Conservation (phyloP, 1,140 invertebrate species). For the Hestina assimilis region DNA sequence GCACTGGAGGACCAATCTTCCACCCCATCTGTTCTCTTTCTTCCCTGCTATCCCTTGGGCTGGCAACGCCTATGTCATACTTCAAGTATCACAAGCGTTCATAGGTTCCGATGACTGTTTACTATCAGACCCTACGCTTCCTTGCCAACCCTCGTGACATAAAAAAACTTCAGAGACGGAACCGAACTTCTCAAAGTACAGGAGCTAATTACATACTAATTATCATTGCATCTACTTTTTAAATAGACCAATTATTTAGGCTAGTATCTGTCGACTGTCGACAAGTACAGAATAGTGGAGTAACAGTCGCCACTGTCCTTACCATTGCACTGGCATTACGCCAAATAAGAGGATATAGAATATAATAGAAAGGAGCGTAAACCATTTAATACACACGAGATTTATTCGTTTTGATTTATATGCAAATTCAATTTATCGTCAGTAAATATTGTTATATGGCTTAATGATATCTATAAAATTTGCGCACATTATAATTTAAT, state of each 20-base stretch:
- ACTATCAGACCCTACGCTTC: no score
- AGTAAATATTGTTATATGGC: constrained; percentile 4
- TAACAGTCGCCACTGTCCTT: neutral
- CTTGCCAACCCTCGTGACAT: no score
- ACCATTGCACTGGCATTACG: neutral
- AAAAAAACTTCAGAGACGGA: no score
- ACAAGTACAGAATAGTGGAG: neutral
- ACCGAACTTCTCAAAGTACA: no score
- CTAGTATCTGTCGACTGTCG: neutral
- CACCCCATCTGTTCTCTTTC: no score
- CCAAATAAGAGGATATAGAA: constrained; percentile 5
- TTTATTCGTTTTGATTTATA: constrained; percentile 3
- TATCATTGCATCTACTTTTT: no score
- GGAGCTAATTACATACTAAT: no score
- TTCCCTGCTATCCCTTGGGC: no score
- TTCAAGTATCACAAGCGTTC: no score
- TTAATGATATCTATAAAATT: constrained; percentile 3
- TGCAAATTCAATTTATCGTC: constrained; percentile 5
- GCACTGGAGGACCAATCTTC: no score
- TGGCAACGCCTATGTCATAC: no score
- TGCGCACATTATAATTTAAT: neutral
- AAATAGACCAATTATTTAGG: neutral
- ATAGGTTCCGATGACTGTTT: no score
- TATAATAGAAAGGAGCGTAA: constrained; percentile 2
- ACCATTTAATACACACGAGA: constrained; percentile 2